Evolutionary conservation across 2,113 vertebrate species (phyloP), one percentile per base, ranked within the genome.

Genomic region (Mola mola): DNA sequence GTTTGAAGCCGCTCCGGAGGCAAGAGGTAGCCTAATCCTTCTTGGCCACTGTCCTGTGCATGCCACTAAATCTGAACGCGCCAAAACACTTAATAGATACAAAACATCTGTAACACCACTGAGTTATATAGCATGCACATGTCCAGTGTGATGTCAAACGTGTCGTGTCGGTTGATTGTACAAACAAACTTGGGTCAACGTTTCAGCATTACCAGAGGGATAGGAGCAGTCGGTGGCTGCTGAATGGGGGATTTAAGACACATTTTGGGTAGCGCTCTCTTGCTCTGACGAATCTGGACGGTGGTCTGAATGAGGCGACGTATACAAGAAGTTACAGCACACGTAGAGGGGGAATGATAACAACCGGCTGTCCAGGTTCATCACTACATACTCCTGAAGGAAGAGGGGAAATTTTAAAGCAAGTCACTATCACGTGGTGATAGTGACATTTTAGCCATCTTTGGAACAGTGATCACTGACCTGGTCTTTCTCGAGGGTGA

Each of bases 281-380:
- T 61, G 83, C 36, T 81, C 90, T 0, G 86, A 73, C 12, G 89
- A 78, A 0, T 83, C 68, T 1, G 84, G 84, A 1, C 79, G 74
- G 16, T 83, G 93, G 83, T 94, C 95, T 59, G 38, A 72, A 6
- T 94, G 91, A 1, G 95, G 90, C 0, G 95, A 95, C 0, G 95
- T 96, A 78, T 98, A 99, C 66, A 96, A 86, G 91, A 99, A 98
- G 84, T 98, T 99, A 83, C 97, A 99, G 92, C 94, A 97, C 82
- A 99, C 93, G 5, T 96, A 99, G 5, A 99, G 93, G 0, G 97
- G 97, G 87, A 98, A 99, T 20, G 94, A 86, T 46, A 98, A 88
- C 72, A 98, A 91, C 0, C 95, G 92, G 61, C 95, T 96, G 90
- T 98, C 96, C 92, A 99, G 82, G 68, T 96, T 96, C 96, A 99